phyloP scores from a whole-genome alignment of 2,113 vertebrate genomes.

The Pluvianellus socialis region DNA sequence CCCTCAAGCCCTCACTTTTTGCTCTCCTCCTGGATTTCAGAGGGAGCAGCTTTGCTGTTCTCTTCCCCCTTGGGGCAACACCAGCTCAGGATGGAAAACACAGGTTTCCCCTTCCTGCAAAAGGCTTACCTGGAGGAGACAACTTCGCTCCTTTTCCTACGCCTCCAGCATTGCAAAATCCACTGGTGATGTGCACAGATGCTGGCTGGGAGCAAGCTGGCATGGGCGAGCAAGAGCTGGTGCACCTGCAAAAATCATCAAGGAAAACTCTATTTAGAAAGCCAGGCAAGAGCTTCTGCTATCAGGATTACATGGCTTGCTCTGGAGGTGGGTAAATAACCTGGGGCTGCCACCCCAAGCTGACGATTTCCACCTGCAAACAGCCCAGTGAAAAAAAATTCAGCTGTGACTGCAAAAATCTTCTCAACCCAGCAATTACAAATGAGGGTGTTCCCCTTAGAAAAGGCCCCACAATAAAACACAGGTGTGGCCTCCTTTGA shows the following conservation, averaged over 20 bases:
- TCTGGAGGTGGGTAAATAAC: neutral
- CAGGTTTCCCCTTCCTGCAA: neutral
- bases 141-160: neutral
- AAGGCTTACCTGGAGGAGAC: neutral
- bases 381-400: neutral
- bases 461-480: neutral
- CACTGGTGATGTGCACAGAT: accelerated
- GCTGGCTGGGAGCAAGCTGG: neutral
- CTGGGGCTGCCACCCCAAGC: no score
- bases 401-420: neutral
- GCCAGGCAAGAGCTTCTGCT: neutral
- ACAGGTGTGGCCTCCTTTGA: accelerated
- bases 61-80: neutral
- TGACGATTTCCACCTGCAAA: neutral
- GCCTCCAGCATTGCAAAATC: neutral
- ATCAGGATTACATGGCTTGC: neutral
- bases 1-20: neutral
- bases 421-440: neutral
- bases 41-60: neutral
- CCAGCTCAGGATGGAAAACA: neutral
- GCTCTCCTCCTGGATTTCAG: neutral
- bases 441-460: neutral
- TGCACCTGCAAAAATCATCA: neutral
- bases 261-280: neutral
- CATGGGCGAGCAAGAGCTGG: no score